These are phyloP conservation scores for Macrocentrus cingulum DNA, from an alignment of 1,140 invertebrate genomes.

Conservation along the genomic window DNA sequence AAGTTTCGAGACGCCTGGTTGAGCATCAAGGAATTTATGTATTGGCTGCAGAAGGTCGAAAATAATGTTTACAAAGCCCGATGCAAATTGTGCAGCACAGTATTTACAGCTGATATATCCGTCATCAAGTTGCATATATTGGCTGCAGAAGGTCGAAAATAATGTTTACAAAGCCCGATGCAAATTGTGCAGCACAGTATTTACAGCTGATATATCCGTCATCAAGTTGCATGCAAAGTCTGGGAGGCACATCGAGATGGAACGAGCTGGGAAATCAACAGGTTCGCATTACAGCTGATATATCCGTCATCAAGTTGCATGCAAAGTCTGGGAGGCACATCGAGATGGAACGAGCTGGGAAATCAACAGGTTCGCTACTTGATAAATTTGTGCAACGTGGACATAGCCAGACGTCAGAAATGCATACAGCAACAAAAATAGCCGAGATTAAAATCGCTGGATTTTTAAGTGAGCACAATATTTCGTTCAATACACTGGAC, in stretches of 20 bases:
- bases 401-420: no score
- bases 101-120: background rate
- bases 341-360: no score
- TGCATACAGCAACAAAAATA: constrained; percentile 7
- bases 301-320: no score
- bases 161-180: background rate
- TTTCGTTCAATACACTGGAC: constrained; percentile 19
- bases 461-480: constrained; percentile 26
- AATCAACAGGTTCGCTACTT: background rate
- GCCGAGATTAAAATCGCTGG: constrained; percentile 22
- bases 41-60: background rate
- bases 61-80: background rate
- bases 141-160: background rate
- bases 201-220: no score
- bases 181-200: background rate
- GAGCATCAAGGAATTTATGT: background rate
- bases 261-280: no score
- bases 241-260: no score
- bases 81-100: background rate
- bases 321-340: no score
- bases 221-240: no score
- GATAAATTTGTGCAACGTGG: background rate
- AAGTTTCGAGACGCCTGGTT: constrained; percentile 5
- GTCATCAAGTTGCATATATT: no score
- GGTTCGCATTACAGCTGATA: no score